phyloP scores from a whole-genome alignment of 2,797 vertebrate species.

The Gorsachius magnificus region DNA sequence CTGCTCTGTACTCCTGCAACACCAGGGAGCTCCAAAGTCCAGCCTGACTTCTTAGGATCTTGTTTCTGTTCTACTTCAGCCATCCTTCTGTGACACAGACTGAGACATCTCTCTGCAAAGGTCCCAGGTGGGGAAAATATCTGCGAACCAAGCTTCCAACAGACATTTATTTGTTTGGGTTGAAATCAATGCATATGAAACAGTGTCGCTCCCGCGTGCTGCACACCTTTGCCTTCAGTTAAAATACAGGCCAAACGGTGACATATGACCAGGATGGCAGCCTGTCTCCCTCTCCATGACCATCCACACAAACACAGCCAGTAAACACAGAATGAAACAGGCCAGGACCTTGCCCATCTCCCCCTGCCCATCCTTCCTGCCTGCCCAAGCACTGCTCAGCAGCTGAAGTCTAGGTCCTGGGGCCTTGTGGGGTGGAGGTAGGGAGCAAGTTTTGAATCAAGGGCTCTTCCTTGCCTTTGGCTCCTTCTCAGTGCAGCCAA shows the following conservation, averaged over 20 bases:
- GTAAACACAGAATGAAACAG: background rate
- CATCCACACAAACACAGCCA: background rate
- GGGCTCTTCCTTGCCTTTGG: background rate
- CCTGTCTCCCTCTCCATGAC: background rate
- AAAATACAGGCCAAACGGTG: background rate
- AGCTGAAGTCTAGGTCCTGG: background rate
- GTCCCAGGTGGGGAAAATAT: background rate
- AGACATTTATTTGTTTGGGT: conserved; percentile 30
- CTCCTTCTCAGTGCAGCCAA: background rate
- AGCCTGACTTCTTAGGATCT: background rate
- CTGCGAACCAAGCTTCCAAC: background rate
- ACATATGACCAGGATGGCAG: background rate
- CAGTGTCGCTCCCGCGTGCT: background rate
- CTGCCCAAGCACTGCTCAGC: background rate
- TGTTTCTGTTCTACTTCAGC: background rate
- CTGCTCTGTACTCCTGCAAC: background rate
- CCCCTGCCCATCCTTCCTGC: background rate
- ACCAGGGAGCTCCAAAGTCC: background rate
- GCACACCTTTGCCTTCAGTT: background rate
- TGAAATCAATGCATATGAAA: background rate
- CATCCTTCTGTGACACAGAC: background rate
- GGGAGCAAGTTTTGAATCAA: background rate
- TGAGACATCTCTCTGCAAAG: background rate
- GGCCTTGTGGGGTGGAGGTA: background rate
- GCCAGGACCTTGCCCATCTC: background rate